These are phyloP conservation scores for Zelostemma sp. DNA, from an alignment of 1,140 invertebrate species.

Conservation along the genomic window DNA sequence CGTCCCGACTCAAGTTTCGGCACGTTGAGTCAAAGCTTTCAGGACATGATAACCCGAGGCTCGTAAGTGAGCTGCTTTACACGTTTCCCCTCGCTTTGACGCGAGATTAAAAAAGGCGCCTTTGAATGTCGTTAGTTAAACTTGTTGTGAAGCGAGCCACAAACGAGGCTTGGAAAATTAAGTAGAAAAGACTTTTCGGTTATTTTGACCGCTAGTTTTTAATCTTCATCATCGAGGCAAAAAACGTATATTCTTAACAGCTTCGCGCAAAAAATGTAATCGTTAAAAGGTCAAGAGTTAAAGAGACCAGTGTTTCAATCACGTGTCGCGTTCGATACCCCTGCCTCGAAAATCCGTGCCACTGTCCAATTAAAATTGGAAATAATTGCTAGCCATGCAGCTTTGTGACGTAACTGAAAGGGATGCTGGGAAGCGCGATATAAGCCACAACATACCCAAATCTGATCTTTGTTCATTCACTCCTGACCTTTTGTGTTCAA, in stretches of 20 bases:
- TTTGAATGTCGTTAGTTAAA: constrained; percentile 17
- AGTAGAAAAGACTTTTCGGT: too few species aligned
- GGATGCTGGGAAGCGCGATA: not conserved
- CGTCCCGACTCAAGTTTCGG: constrained; percentile 14
- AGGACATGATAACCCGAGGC: constrained; percentile 31
- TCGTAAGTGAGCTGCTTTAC: constrained; percentile 23
- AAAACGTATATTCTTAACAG: too few species aligned
- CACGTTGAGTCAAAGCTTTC: constrained; percentile 23
- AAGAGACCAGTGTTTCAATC: constrained; percentile 11
- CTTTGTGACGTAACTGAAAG: not conserved
- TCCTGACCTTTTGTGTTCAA: too few species aligned
- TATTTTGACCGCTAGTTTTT: too few species aligned
- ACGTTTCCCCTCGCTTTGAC: constrained; percentile 4
- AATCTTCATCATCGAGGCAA: not conserved
- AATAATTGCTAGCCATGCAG: constrained; percentile 12
- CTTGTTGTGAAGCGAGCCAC: constrained; percentile 11
- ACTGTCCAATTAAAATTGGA: constrained; percentile 22
- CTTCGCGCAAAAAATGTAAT: too few species aligned
- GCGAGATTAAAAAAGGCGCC: constrained; percentile 1
- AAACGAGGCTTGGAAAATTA: too few species aligned
- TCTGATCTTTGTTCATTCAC: not conserved
- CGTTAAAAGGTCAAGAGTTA: too few species aligned
- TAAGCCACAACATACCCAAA: not conserved
- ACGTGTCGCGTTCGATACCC: constrained; percentile 10
- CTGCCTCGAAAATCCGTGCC: constrained; percentile 16